Evolutionary conservation across 1,140 invertebrate species (phyloP).

Genomic region (Grapholita molesta): DNA sequence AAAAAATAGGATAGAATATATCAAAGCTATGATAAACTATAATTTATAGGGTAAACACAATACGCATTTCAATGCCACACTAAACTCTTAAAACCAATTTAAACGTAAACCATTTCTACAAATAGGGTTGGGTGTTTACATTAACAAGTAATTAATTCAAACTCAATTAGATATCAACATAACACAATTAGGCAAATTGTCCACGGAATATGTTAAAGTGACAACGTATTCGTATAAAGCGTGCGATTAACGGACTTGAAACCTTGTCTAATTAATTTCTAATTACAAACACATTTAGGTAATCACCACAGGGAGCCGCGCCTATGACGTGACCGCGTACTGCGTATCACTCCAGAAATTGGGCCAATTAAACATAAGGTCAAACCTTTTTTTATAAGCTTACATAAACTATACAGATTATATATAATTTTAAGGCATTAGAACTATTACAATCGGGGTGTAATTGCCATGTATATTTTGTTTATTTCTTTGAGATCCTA

Average conservation of each 20-base stretch:
- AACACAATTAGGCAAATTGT: constrained; percentile 2
- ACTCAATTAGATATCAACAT: not conserved
- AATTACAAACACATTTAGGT: constrained; percentile 20
- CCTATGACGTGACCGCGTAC: not conserved
- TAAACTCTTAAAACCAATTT: not conserved
- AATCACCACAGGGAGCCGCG: constrained; percentile 22
- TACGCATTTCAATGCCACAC: not conserved
- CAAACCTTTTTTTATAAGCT: not conserved
- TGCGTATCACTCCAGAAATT: not conserved
- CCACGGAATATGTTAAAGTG: not conserved
- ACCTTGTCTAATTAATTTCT: not conserved
- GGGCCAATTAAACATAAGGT: not conserved
- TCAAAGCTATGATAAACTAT: too few relatives aligned
- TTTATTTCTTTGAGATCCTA: too few relatives aligned
- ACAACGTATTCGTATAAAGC: not conserved
- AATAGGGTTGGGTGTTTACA: not conserved
- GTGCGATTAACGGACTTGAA: not conserved
- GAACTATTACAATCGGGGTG: too few relatives aligned
- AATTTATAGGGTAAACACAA: too few relatives aligned
- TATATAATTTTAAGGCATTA: too few relatives aligned
- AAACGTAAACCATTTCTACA: not conserved
- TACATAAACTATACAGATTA: too few relatives aligned
- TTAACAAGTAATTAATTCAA: not conserved
- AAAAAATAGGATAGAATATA: too few relatives aligned
- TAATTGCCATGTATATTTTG: too few relatives aligned